phyloP scores from a whole-genome alignment of 2,888 invertebrate species.

The Bedellia somnulentella region DNA sequence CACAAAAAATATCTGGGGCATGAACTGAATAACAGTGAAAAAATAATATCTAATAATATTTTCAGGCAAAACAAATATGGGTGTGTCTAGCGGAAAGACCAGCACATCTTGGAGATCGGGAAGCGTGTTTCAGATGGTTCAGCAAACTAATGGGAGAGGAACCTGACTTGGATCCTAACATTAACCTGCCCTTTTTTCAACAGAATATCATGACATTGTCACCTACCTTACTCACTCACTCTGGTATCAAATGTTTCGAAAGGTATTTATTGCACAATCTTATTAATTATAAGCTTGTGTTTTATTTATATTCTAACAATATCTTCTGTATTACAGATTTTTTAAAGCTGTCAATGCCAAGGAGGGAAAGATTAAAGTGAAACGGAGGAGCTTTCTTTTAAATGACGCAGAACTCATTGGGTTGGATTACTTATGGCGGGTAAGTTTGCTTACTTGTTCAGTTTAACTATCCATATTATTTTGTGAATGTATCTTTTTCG shows the following conservation, averaged over 20 bases:
- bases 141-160: constrained; percentile 96
- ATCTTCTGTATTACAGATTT: constrained; percentile 60
- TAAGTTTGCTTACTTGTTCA: no score
- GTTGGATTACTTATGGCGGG: constrained; percentile 94
- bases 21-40: no score
- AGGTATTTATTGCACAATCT: no score
- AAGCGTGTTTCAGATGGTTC: constrained; percentile 98
- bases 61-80: constrained; percentile 91
- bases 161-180: constrained; percentile 94
- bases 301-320: background rate
- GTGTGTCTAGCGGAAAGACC: constrained; percentile 92
- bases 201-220: constrained; percentile 90
- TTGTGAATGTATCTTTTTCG: no score
- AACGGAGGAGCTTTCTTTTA: constrained; percentile 82
- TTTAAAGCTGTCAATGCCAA: constrained; percentile 95
- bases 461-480: no score
- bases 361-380: constrained; percentile 88
- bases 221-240: constrained; percentile 88
- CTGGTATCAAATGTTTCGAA: constrained; percentile 89
- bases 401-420: constrained; percentile 95
- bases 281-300: background rate
- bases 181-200: constrained; percentile 94
- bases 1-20: no score
- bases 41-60: no score
- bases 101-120: constrained; percentile 88